phyloP scores from a whole-genome alignment of 2,888 invertebrate genomes.

The Gortyna flavago region DNA sequence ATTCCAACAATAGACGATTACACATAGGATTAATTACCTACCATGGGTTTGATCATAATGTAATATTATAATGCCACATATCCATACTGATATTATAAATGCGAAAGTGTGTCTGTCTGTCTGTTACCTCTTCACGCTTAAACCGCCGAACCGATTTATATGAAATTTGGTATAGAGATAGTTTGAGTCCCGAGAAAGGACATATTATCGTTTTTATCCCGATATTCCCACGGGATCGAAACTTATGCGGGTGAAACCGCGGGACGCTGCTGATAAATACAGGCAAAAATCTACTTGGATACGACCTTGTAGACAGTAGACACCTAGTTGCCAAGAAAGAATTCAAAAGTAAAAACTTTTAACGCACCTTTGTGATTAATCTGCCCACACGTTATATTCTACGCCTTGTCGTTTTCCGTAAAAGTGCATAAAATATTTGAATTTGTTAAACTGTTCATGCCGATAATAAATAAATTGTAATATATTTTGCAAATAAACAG shows the following conservation, averaged over 20 bases:
- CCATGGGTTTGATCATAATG: constrained; percentile 6
- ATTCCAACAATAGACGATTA: neutral
- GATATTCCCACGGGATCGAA: too few species aligned
- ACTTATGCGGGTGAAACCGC: too few species aligned
- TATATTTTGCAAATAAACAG: constrained; percentile 29
- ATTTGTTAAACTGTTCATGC: constrained; percentile 19
- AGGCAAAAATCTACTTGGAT: constrained; percentile 44
- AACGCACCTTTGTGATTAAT: constrained; percentile 44
- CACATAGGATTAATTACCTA: neutral
- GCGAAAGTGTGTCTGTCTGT: too few species aligned
- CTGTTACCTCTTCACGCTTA: too few species aligned
- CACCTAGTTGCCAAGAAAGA: constrained; percentile 39
- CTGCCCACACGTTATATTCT: constrained; percentile 52
- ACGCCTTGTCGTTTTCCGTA: constrained; percentile 52
- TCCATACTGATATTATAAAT: too few species aligned
- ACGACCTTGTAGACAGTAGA: constrained; percentile 48
- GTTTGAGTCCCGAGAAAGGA: too few species aligned
- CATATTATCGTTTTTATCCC: too few species aligned
- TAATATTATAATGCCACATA: constrained; percentile 16
- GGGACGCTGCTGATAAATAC: too few species aligned
- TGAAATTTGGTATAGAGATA: too few species aligned
- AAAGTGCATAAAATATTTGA: constrained; percentile 53
- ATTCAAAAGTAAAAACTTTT: constrained; percentile 49
- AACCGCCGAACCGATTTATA: too few species aligned
- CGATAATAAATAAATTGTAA: constrained; percentile 21